These are phyloP conservation scores for Rousettus madagascariensis DNA, from an alignment of 2,797 vertebrate genomes.

Conservation along the genomic window DNA sequence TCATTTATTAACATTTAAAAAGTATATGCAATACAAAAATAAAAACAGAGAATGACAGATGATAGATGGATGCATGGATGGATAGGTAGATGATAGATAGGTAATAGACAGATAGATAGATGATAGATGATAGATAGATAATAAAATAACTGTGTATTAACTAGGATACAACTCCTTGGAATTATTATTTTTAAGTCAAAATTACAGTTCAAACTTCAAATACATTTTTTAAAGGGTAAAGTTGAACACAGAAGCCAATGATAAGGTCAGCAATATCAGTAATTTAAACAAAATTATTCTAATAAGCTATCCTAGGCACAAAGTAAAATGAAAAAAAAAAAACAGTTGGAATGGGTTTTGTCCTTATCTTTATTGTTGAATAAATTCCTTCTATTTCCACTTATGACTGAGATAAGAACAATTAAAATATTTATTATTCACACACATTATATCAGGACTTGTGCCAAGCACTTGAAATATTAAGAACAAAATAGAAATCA, in stretches of 20 bases:
- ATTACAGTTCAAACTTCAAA: background rate
- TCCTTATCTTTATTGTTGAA: background rate
- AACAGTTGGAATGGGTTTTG: background rate
- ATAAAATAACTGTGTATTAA: background rate
- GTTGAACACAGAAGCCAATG: background rate
- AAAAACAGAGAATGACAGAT: background rate
- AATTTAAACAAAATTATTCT: background rate
- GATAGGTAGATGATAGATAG: no score
- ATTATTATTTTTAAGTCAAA: background rate
- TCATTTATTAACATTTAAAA: background rate
- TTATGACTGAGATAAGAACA: background rate
- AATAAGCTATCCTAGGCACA: background rate
- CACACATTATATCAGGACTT: background rate
- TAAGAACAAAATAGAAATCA: background rate
- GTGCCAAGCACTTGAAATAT: background rate
- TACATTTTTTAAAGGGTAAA: background rate
- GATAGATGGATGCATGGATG: no score
- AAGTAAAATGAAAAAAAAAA: background rate
- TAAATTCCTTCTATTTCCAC: background rate
- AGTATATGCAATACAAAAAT: background rate
- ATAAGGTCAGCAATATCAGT: background rate
- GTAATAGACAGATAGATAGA: no score
- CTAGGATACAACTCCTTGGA: background rate
- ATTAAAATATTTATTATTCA: background rate
- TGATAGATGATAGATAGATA: background rate